Percentiles rank a stretch among this genome's conserved stretches.
Conservation (phyloP, 2,888 invertebrate species). For the Cylindroiulus punctatus region DNA sequence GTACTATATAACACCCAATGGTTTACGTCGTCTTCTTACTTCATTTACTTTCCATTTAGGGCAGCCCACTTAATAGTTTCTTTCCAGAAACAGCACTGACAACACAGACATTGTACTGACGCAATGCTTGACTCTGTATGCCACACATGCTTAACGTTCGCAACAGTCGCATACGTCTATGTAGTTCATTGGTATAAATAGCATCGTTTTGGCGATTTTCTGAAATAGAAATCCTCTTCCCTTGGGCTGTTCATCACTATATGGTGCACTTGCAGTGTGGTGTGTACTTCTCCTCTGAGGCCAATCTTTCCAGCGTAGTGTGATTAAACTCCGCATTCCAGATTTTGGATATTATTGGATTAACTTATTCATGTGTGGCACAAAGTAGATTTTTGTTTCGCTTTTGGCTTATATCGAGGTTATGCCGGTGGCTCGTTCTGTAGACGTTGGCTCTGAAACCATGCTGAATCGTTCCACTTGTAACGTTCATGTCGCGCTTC, state of each 20-base stretch:
- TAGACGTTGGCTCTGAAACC: neutral
- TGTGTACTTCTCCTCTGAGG: neutral
- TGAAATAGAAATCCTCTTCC: neutral
- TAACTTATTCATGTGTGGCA: neutral
- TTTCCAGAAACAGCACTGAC: neutral
- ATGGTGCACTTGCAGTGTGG: neutral
- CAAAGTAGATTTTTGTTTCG: neutral
- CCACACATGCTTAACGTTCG: neutral
- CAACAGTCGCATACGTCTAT: neutral
- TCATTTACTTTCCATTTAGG: neutral
- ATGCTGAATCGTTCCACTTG: neutral
- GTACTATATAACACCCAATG: neutral
- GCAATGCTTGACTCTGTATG: neutral
- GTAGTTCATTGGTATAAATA: neutral
- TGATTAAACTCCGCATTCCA: neutral
- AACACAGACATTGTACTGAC: neutral
- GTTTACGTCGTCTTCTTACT: neutral
- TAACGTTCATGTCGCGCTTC: neutral
- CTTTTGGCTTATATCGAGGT: neutral
- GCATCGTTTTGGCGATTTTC: neutral
- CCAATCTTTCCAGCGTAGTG: neutral
- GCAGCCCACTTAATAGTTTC: conserved; percentile 8
- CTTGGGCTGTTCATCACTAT: too few relatives aligned
- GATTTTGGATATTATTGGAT: neutral
- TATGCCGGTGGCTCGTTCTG: neutral